Evolutionary conservation across 2,113 vertebrate genomes (phyloP).

Genomic region (Hymenochirus boettgeri): DNA sequence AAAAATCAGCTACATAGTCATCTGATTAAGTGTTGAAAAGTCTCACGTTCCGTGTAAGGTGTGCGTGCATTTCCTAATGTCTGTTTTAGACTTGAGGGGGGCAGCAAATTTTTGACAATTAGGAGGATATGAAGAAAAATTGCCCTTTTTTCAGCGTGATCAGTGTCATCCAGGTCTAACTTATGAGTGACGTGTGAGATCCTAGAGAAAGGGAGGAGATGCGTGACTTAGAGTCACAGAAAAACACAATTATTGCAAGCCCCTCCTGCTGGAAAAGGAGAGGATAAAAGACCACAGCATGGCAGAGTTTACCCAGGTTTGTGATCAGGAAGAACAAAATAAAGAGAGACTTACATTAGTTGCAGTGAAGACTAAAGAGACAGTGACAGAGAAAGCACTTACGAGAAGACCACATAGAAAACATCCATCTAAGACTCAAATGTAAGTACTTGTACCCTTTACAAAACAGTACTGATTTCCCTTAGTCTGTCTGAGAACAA

Average conservation of each 20-base stretch:
- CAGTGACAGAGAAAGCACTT: neutral
- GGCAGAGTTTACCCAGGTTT: conserved; percentile 32
- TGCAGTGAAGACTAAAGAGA: conserved; percentile 15
- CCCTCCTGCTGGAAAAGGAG: conserved; percentile 58
- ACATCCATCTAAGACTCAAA: conserved; percentile 35
- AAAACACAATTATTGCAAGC: conserved; percentile 58
- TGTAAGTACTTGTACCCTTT: conserved; percentile 45
- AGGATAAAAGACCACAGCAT: conserved; percentile 57
- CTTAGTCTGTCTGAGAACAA: neutral
- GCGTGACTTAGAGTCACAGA: conserved; percentile 41
- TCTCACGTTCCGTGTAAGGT: neutral
- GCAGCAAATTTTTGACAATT: conserved; percentile 14
- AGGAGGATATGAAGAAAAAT: conserved; percentile 16
- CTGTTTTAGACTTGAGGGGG: neutral
- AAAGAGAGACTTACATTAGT: conserved; percentile 8
- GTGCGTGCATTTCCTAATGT: too few relatives aligned
- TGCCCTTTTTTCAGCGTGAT: conserved; percentile 16
- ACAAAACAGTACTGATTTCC: neutral
- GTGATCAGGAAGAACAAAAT: conserved; percentile 29
- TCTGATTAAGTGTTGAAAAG: too few relatives aligned
- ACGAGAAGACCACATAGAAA: conserved; percentile 13
- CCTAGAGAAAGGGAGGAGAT: conserved; percentile 37
- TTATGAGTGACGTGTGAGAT: conserved; percentile 28
- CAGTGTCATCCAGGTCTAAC: conserved; percentile 26
- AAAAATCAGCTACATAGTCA: conserved; percentile 12